Conservation (phyloP, 2,797 vertebrate genomes). For the Tinamus major region DNA sequence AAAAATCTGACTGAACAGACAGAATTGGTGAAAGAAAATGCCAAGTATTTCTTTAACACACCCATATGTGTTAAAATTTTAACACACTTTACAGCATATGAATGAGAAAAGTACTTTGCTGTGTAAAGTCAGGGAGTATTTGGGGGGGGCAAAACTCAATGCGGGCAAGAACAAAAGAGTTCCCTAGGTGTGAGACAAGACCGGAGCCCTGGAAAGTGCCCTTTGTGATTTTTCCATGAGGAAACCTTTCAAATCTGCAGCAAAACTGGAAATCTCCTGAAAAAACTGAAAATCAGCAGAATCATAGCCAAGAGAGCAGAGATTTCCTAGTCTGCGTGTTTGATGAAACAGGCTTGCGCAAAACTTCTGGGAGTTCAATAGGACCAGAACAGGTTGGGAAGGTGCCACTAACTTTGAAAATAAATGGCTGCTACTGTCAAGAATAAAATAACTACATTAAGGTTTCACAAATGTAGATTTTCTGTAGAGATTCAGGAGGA, state of each 20-base stretch:
- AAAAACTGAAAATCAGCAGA: background rate
- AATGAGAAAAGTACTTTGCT: accelerated
- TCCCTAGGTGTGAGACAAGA: background rate
- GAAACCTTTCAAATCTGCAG: background rate
- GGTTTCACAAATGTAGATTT: background rate
- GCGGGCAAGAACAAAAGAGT: background rate
- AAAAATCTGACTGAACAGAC: background rate
- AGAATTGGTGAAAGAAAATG: accelerated
- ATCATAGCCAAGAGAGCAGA: background rate
- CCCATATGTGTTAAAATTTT: too few species aligned
- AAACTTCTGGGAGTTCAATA: background rate
- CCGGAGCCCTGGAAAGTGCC: background rate
- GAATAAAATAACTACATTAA: background rate
- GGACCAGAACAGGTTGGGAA: background rate
- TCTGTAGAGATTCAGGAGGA: background rate
- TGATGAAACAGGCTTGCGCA: background rate
- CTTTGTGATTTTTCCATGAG: background rate
- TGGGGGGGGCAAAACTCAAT: background rate
- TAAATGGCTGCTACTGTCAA: background rate
- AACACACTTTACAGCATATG: background rate
- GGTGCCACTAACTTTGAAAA: background rate
- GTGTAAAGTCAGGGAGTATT: accelerated
- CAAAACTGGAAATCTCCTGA: background rate
- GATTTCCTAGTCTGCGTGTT: background rate
- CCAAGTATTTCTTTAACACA: background rate